phyloP scores from a whole-genome alignment of 2,888 invertebrate species.

The Agrenia bidenticulata region DNA sequence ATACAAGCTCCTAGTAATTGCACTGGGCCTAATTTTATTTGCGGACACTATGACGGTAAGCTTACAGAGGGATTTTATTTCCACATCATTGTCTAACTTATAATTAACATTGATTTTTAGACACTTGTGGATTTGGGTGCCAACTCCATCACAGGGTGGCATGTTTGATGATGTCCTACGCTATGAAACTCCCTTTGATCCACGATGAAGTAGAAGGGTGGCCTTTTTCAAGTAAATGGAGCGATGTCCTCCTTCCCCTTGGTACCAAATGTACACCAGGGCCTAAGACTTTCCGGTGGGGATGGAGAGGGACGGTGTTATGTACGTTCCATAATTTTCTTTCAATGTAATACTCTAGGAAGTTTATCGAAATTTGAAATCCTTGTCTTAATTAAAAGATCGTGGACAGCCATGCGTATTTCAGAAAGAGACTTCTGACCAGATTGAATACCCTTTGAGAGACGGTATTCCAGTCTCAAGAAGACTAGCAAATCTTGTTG shows the following conservation, averaged over 20 bases:
- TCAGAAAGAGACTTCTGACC: background rate
- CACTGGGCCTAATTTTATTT: background rate
- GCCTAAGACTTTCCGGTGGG: constrained; percentile 16
- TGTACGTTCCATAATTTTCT: no score
- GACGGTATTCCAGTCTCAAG: background rate
- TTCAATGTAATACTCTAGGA: no score
- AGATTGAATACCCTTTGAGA: background rate
- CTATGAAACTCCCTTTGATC: constrained; percentile 27
- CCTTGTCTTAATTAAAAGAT: no score
- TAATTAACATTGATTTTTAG: no score
- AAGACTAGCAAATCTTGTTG: constrained; percentile 2
- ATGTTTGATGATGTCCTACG: constrained; percentile 31
- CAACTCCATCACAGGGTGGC: constrained; percentile 34
- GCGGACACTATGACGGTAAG: constrained; percentile 3
- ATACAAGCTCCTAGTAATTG: background rate
- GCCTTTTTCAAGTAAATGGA: constrained; percentile 25
- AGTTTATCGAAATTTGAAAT: no score
- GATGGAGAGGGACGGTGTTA: constrained; percentile 11
- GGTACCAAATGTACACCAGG: constrained; percentile 22
- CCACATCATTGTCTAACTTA: no score
- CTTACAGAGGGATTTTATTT: no score
- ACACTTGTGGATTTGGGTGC: constrained; percentile 34
- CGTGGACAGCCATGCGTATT: no score
- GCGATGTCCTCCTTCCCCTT: constrained; percentile 17
- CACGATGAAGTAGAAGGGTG: constrained; percentile 23